Conservation (phyloP, 2,797 vertebrate species). For the Okamejei kenojei region DNA sequence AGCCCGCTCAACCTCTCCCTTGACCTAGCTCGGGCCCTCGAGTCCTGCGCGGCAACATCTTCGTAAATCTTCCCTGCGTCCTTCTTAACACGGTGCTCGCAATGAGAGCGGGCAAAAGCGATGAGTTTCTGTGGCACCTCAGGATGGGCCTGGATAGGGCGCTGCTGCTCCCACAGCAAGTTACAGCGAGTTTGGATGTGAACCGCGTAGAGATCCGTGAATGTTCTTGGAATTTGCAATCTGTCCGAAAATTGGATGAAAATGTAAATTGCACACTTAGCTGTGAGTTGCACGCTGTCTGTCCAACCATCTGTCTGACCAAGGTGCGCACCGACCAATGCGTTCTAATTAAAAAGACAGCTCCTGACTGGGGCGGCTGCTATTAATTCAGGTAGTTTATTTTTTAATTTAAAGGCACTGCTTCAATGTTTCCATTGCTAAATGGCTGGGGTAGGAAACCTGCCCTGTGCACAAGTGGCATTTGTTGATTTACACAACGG, state of each 20-base stretch:
- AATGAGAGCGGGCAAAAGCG: neutral
- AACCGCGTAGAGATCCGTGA: neutral
- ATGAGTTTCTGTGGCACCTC: neutral
- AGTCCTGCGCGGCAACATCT: too few species aligned
- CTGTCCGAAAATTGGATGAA: slow-evolving; percentile 23
- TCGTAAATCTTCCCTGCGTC: too few species aligned
- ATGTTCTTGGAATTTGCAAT: slow-evolving; percentile 17
- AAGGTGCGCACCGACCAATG: slow-evolving; percentile 37
- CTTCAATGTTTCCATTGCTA: neutral
- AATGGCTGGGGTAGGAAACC: neutral
- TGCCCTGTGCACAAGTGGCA: slow-evolving; percentile 41
- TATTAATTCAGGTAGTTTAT: neutral
- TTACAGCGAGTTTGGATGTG: neutral
- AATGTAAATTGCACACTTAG: slow-evolving; percentile 43
- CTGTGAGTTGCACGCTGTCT: slow-evolving; percentile 40
- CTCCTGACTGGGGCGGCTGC: slow-evolving; percentile 23
- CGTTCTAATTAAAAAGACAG: slow-evolving; percentile 40
- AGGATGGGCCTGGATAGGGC: neutral
- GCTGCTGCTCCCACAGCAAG: neutral
- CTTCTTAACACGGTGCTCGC: neutral
- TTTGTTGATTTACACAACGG: neutral
- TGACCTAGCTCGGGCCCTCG: too few species aligned
- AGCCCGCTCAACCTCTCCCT: too few species aligned
- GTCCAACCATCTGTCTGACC: slow-evolving; percentile 46
- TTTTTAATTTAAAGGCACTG: slow-evolving; percentile 18